Evolutionary conservation across 1,140 invertebrate genomes (phyloP), one percentile per base, ranked within the genome.

Genomic region (Eufriesea mexicana): DNA sequence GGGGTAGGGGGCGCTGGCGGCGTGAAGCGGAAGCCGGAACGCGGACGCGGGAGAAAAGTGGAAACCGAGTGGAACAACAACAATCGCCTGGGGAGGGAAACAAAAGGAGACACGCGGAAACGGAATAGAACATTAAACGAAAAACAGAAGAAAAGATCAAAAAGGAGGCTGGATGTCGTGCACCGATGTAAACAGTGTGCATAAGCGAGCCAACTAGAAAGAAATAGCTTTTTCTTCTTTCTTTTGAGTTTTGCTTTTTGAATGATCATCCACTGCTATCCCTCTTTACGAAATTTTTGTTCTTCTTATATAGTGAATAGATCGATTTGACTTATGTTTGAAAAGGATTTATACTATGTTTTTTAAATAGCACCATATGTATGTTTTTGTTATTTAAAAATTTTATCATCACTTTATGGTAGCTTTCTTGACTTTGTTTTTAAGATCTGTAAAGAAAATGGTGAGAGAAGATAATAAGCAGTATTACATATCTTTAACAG

Each of bases 81-180:
- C 47, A 51, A n/a, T 23, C 16, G 35, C 23, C 28, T 14, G 51
- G 62, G 9, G 23, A 49, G 18, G 42, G 61, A 68, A 35, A 84
- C 61, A 86, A 84, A 84, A 75, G 68, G 73, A 80, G 83, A 83
- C 74, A 72, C 66, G 66, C 42, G 68, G 59, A 66, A 72, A 82
- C 35, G 73, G 67, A 83, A 77, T 76, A 70, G 80, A 84, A 84
- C 12, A 70, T 51, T 76, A 14, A 61, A 10, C 20, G 80, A 68
- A 28, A 42, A 25, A 68, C 25, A 68, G 18, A 16, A 54, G 5
- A 8, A 49, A 20, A 61, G 80, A 70, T 68, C 20, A 70, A 70
- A 70, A 68, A 42, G 42, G 47, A 42, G 20, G 49, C 2, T 2
- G 42, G 25, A 42, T 45, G 16, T 23, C 4, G 51, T 5, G n/a